phyloP scores from a whole-genome alignment of 2,888 invertebrate genomes.

The Euproctis similis region DNA sequence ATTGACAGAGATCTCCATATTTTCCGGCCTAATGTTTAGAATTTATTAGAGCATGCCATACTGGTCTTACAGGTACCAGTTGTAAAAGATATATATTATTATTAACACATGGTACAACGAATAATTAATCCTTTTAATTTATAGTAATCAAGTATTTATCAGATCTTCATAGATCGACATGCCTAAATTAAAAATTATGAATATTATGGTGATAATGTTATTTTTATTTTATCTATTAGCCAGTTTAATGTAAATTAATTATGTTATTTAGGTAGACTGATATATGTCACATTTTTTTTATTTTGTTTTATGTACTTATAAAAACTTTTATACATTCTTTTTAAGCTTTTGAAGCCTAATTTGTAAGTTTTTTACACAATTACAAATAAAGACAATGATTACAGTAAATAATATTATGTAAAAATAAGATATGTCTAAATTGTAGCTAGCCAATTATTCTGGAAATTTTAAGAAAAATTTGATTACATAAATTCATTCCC shows the following conservation, averaged over 20 bases:
- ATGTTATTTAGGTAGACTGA: conserved; percentile 28
- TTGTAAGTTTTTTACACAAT: conserved; percentile 18
- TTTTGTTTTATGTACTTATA: conserved; percentile 24
- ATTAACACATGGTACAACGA: conserved; percentile 41
- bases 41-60: conserved; percentile 1
- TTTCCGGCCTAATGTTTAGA: conserved; percentile 15
- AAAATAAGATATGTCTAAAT: conserved; percentile 29
- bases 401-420: conserved; percentile 14
- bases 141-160: conserved; percentile 4
- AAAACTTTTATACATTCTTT: conserved; percentile 27
- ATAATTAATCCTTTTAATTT: conserved; percentile 32
- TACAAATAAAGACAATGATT: conserved; percentile 7
- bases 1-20: conserved; percentile 11
- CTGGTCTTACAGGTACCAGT: conserved; percentile 7
- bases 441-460: conserved; percentile 65
- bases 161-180: conserved; percentile 14
- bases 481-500: conserved; percentile 26
- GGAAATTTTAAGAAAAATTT: conserved; percentile 33
- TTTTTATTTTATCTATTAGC: conserved; percentile 28
- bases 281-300: conserved; percentile 28
- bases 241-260: conserved; percentile 14
- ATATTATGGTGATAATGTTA: conserved; percentile 22
- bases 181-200: conserved; percentile 18
- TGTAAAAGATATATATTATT: conserved; percentile 11
- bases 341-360: conserved; percentile 22